These are phyloP conservation scores for Macrosiphum euphorbiae DNA, from an alignment of 2,888 invertebrate genomes.

Conservation along the genomic window DNA sequence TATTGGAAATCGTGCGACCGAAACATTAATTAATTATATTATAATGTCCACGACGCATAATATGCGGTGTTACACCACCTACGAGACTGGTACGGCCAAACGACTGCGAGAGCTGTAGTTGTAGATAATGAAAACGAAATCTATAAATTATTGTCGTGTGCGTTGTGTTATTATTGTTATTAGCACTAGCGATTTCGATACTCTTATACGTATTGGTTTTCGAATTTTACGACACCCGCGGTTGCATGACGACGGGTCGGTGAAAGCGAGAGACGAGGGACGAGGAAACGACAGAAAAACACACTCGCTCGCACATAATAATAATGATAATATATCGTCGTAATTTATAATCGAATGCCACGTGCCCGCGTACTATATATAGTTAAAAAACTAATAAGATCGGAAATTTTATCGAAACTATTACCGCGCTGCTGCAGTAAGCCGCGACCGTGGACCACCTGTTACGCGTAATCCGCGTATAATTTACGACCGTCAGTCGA, in stretches of 20 bases:
- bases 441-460: background rate
- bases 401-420: slow-evolving; percentile 10
- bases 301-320: background rate
- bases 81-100: background rate
- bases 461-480: slow-evolving; percentile 33
- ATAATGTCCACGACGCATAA: background rate
- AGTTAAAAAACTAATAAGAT: slow-evolving; percentile 1
- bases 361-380: background rate
- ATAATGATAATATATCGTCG: background rate
- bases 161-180: background rate
- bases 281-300: slow-evolving; percentile 13
- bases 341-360: too few relatives aligned
- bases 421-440: background rate
- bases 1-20: background rate
- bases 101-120: background rate
- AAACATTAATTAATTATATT: background rate
- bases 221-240: background rate
- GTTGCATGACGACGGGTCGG: background rate
- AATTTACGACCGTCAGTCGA: slow-evolving; percentile 25
- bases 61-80: background rate
- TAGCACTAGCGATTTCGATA: background rate
- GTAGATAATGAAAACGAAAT: background rate
- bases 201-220: background rate
- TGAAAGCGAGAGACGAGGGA: slow-evolving; percentile 11
- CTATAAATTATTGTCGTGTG: background rate